Conservation (phyloP, 2,113 vertebrate species). For the Apteryx mantelli region DNA sequence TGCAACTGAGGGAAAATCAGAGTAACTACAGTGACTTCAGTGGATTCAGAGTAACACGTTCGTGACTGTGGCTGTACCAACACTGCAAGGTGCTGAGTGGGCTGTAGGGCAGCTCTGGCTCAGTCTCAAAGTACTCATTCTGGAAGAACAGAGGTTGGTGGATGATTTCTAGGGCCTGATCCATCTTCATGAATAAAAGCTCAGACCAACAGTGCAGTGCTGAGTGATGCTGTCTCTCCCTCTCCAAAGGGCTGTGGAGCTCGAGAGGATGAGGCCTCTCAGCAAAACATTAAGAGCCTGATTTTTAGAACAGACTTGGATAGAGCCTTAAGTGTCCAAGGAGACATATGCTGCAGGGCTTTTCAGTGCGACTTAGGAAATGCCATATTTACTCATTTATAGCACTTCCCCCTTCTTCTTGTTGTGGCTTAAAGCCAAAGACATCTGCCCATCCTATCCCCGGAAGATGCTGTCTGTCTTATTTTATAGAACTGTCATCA, state of each 20-base stretch:
- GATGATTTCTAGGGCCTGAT: background rate
- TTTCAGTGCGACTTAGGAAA: background rate
- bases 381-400: background rate
- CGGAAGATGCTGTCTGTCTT: background rate
- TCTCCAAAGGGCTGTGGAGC: background rate
- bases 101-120: background rate
- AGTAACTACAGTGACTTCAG: background rate
- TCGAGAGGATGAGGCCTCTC: background rate
- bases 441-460: background rate
- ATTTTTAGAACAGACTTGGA: background rate
- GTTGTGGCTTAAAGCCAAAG: background rate
- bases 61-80: no score
- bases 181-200: rapidly evolving
- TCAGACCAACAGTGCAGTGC: background rate
- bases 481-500: background rate
- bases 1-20: background rate
- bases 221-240: background rate
- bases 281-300: rapidly evolving
- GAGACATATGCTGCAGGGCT: background rate
- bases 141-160: background rate
- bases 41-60: background rate
- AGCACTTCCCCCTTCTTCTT: background rate
- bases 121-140: background rate
- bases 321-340: background rate
- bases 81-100: background rate